Base-by-base conservation (phyloP, 92 coral and sea anemone species). In the Virgularia gustaviana region DNA sequence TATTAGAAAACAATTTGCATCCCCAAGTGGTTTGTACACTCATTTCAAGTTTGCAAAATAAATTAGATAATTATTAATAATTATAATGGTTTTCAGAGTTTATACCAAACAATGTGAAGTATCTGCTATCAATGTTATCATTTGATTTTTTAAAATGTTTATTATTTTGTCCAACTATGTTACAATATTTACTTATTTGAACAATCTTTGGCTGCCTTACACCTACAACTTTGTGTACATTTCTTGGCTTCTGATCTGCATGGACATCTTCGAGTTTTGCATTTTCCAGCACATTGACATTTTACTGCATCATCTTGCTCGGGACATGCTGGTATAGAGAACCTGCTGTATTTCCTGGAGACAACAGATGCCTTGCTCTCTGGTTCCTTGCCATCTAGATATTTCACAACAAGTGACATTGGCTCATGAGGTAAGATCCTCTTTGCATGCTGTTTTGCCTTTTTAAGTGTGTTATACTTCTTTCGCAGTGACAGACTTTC, bases 231-330 rank as follows among this genome's bases (percentile, higher is more conserved):
- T 38, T 22, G 16, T 15, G 24, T 67, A 44, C 74, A 67, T 29
- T 67, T 55, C 13, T 38, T 4, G 11, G 36, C 5, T 47, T 43
- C 30, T 43, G 13, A 25, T 67, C 43, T 67, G 33, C 74, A 67
- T 36, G 6, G 43, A 10, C 57, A 67, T 67, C 29, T 30, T 18
- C 74, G 36, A 36, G 74, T 67, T 37, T 53, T 57, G 43, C 74
- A 41, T 67, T 67, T 67, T 35, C 74, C 74, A 36, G 43, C 29
- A 55, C 77, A 71, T 18, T 57, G 30, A 71, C 66, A 71, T 51
- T 34, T 42, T 38, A 38, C 71, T 51, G 12, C 10, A 16, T 52
- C 77, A 71, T 38, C 24, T 29, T 71, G 29, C 29, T 36, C 77
- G 25, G 57, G 57, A 27, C 38, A 71, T 51, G 77, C 77, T 71